These are phyloP conservation scores for Sceloporus undulatus DNA, from an alignment of 2,113 vertebrate genomes.

Conservation along the genomic window DNA sequence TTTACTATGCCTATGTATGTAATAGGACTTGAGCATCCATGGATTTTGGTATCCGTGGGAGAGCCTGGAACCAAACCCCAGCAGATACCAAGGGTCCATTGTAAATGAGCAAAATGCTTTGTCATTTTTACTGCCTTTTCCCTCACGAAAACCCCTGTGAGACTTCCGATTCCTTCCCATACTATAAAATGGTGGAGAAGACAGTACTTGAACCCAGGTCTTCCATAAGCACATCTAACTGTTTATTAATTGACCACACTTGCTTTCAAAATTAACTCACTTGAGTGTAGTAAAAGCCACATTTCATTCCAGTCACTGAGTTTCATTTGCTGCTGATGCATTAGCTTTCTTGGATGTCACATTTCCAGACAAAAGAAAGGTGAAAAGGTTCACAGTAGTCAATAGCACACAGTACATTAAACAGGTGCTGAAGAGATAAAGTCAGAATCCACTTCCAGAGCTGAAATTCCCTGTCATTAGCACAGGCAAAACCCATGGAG, in stretches of 20 bases:
- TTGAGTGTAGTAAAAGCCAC: background rate
- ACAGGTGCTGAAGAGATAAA: conserved; percentile 20
- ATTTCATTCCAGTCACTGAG: background rate
- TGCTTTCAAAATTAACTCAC: conserved; percentile 5
- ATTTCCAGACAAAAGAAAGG: conserved; percentile 37
- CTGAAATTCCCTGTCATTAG: conserved; percentile 25
- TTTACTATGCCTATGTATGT: too few species aligned
- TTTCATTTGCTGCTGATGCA: conserved; percentile 27
- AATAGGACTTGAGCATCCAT: too few species aligned
- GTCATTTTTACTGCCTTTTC: background rate
- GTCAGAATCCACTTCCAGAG: background rate
- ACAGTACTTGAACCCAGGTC: background rate
- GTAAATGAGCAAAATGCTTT: background rate
- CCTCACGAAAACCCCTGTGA: background rate
- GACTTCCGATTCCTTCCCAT: background rate
- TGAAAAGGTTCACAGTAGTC: background rate
- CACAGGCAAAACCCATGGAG: background rate
- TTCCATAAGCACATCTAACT: background rate
- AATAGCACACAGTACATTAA: background rate
- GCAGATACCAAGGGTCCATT: too few species aligned
- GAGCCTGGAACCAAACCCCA: too few species aligned
- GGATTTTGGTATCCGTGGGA: too few species aligned
- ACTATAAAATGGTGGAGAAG: background rate
- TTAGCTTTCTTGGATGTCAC: background rate
- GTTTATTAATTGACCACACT: background rate